These are phyloP conservation scores for Drosophila lowei DNA, from an alignment of 1,140 invertebrate species.

Conservation along the genomic window DNA sequence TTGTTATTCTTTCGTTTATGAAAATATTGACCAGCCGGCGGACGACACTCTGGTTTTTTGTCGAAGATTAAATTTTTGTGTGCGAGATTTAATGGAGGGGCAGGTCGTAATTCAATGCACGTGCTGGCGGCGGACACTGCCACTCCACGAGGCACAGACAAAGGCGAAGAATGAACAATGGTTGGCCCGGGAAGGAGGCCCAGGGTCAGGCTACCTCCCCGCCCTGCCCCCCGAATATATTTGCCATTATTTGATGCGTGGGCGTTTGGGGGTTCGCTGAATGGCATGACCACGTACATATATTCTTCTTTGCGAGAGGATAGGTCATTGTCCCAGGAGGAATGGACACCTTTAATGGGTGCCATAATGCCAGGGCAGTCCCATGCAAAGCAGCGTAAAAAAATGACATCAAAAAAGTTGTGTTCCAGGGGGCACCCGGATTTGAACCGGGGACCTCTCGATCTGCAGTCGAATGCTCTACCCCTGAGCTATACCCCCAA, in stretches of 20 bases:
- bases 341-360: conserved; percentile 27
- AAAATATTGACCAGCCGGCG: conserved; percentile 41
- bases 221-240: conserved; percentile 1
- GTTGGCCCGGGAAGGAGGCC: too few species aligned
- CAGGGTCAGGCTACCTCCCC: too few species aligned
- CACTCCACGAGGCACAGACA: conserved; percentile 13
- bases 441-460: conserved; percentile 97
- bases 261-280: conserved; percentile 11
- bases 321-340: conserved; percentile 28
- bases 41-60: conserved; percentile 1
- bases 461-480: conserved; percentile 97
- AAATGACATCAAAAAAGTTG: conserved; percentile 20
- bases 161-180: conserved; percentile 33
- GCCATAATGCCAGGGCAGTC: background rate
- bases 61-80: conserved; percentile 41
- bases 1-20: conserved; percentile 22
- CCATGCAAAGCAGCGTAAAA: background rate
- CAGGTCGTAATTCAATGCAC: conserved; percentile 59
- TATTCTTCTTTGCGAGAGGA: conserved; percentile 23
- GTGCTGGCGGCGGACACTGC: conserved; percentile 22
- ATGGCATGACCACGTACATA: conserved; percentile 20
- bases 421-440: conserved; percentile 92
- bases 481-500: conserved; percentile 95
- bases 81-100: conserved; percentile 25
- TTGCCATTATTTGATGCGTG: conserved; percentile 30